Evolutionary conservation across 2,888 invertebrate species (phyloP).

Genomic region (Thecocarcelia acutangulata): DNA sequence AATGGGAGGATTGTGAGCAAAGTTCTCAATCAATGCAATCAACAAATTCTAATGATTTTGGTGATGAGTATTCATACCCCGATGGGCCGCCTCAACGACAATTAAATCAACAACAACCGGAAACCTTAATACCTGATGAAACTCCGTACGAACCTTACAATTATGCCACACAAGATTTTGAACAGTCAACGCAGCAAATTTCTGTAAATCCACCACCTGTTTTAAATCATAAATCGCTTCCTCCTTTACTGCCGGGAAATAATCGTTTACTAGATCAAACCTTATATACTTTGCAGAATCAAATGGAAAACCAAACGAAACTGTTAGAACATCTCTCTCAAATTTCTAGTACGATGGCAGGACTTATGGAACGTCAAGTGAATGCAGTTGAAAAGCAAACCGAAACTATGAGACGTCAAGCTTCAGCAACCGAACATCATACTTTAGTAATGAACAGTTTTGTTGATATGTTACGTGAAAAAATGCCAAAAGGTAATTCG

Average conservation of each 20-base stretch:
- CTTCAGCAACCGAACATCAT: constrained; percentile 60
- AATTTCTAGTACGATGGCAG: constrained; percentile 54
- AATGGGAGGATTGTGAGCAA: constrained; percentile 52
- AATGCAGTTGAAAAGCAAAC: constrained; percentile 64
- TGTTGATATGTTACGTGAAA: constrained; percentile 64
- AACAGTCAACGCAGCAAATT: not conserved
- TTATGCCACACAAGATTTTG: constrained; percentile 12
- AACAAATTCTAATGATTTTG: constrained; percentile 50
- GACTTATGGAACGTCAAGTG: constrained; percentile 63
- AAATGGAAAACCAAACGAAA: constrained; percentile 65
- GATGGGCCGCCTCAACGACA: constrained; percentile 16
- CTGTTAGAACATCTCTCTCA: constrained; percentile 59
- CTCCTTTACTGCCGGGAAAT: constrained; percentile 26
- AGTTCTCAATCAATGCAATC: constrained; percentile 52
- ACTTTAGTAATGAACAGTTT: constrained; percentile 64
- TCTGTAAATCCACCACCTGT: not conserved
- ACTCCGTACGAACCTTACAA: constrained; percentile 32
- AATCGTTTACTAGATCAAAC: constrained; percentile 52
- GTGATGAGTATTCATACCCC: constrained; percentile 49
- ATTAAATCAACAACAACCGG: not conserved
- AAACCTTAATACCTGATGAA: constrained; percentile 58
- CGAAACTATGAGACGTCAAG: constrained; percentile 60
- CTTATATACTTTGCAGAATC: constrained; percentile 53
- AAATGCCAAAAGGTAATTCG: constrained; percentile 53
- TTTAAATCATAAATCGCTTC: constrained; percentile 29